Conservation (phyloP, 2,797 vertebrate species). For the Neopelma chrysocephalum region DNA sequence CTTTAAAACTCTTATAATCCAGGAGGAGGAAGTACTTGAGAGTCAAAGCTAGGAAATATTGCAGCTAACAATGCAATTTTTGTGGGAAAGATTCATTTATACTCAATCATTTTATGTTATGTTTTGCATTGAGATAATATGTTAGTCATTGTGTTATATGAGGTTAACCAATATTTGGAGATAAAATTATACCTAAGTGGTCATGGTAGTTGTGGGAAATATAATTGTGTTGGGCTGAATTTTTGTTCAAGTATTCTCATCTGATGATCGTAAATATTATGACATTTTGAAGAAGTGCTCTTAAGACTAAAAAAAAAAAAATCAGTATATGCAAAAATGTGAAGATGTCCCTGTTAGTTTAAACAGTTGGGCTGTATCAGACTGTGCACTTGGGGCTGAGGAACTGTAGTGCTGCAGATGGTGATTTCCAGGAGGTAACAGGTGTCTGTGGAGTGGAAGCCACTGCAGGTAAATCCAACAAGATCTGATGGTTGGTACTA, state of each 20-base stretch:
- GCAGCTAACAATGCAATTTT: not conserved
- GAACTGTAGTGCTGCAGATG: not conserved
- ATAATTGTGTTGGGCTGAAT: not conserved
- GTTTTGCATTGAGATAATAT: not conserved
- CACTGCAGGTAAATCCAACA: not conserved
- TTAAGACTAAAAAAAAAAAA: not conserved
- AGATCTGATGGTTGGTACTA: not conserved
- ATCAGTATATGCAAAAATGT: not conserved
- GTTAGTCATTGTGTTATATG: not conserved
- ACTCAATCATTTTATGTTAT: not conserved
- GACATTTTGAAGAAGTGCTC: constrained; percentile 41
- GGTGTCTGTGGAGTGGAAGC: not conserved
- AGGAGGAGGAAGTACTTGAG: constrained; percentile 46
- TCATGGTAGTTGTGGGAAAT: constrained; percentile 10
- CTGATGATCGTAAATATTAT: constrained; percentile 55
- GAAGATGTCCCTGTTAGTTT: not conserved
- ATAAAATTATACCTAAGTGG: constrained; percentile 9
- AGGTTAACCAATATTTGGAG: not conserved
- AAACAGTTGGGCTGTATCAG: not conserved
- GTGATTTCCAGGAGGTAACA: not conserved
- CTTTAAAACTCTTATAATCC: constrained; percentile 28
- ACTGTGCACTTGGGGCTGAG: not conserved
- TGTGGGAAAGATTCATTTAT: not conserved
- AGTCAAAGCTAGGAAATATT: constrained; percentile 45
- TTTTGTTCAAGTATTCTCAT: constrained; percentile 40